Conservation (phyloP, 1,140 invertebrate species). For the Delia radicum region DNA sequence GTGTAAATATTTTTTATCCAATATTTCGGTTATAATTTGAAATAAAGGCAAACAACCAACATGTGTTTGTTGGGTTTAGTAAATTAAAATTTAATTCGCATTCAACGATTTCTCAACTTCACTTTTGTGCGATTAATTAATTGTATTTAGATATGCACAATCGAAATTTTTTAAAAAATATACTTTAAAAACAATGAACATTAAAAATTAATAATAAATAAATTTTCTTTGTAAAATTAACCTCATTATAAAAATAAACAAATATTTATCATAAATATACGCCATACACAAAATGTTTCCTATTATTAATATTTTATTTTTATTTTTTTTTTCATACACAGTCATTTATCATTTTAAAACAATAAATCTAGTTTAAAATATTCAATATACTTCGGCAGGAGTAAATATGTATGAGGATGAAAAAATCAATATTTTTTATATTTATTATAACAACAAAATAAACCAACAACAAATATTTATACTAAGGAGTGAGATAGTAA, state of each 20-base stretch:
- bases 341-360: neutral
- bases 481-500: no score
- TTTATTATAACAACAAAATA: neutral
- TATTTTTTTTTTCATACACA: neutral
- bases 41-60: no score
- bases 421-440: neutral
- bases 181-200: no score
- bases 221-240: neutral
- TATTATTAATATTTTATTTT: neutral
- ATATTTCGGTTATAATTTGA: no score
- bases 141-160: no score
- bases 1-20: no score
- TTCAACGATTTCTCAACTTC: no score
- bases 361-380: neutral
- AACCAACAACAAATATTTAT: neutral
- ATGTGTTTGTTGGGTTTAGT: no score
- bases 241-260: slow-evolving; percentile 10
- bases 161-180: no score
- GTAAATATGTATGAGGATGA: neutral
- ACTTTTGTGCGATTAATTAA: no score
- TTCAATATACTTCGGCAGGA: neutral
- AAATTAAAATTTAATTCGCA: no score
- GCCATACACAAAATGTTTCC: neutral
- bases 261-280: neutral
- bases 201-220: neutral